These are phyloP conservation scores for Mormyrus proboscirostris DNA, from an alignment of 2,797 vertebrate genomes.

Conservation along the genomic window DNA sequence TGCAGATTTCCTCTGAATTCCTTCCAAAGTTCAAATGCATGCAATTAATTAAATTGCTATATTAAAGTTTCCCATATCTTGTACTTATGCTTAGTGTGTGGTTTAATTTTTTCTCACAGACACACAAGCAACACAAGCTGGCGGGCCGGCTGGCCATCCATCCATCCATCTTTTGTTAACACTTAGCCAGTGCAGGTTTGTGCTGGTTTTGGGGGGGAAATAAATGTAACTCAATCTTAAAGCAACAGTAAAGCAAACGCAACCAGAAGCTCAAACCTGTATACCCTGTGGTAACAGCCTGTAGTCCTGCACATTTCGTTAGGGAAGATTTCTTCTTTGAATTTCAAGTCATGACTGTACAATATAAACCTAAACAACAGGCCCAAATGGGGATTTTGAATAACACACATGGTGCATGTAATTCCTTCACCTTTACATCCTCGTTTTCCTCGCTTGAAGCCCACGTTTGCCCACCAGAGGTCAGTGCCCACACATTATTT, in stretches of 20 bases:
- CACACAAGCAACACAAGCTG: neutral
- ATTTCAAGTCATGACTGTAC: neutral
- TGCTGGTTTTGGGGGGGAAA: neutral
- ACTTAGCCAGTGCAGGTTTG: neutral
- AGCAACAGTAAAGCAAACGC: neutral
- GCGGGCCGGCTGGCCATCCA: neutral
- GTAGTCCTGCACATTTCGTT: neutral
- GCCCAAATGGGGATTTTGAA: neutral
- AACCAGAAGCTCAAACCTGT: neutral
- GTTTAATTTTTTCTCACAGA: neutral
- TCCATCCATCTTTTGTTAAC: neutral
- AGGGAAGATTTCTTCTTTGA: neutral
- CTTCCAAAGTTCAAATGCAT: neutral
- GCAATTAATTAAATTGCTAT: neutral
- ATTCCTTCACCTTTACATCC: neutral
- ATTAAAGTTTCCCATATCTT: neutral
- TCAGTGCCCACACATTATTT: constrained; percentile 13
- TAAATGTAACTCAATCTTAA: neutral
- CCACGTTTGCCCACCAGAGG: constrained; percentile 13
- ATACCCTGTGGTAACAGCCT: neutral
- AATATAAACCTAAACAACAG: neutral
- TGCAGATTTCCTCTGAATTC: neutral
- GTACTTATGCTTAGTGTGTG: neutral
- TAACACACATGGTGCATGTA: neutral
- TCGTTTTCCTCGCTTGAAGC: neutral